Evolutionary conservation across 35 echinoderm and acorn worm species (phyloP).

Genomic region (Patiria miniata): DNA sequence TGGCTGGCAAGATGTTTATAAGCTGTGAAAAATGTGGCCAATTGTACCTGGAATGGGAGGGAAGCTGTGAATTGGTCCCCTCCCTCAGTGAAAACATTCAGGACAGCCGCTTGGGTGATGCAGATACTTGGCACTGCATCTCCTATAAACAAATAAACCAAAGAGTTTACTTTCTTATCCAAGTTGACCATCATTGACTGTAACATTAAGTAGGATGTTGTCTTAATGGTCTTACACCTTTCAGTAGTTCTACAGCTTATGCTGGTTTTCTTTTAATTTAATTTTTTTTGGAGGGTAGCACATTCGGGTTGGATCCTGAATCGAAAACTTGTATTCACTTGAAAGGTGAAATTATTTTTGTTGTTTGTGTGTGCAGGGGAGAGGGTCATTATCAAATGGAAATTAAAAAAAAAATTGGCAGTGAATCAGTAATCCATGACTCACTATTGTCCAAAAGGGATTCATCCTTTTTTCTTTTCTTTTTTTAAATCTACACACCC

Average conservation of each 20-base stretch:
- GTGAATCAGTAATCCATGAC: too few relatives aligned
- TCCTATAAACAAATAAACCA: not conserved
- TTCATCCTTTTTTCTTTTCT: too few relatives aligned
- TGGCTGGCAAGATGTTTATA: not conserved
- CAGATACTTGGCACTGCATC: constrained; percentile 40
- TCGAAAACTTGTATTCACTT: too few relatives aligned
- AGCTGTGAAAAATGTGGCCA: not conserved
- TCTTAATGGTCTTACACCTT: not conserved
- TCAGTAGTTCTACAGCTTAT: not conserved
- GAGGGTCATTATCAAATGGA: too few relatives aligned
- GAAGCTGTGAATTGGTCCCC: constrained; percentile 40
- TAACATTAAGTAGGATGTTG: not conserved
- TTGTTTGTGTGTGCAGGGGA: too few relatives aligned
- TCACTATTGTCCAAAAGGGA: too few relatives aligned
- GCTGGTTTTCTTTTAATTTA: not conserved
- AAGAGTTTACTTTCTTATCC: not conserved
- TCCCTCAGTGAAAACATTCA: not conserved
- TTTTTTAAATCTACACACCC: too few relatives aligned
- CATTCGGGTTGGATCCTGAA: too few relatives aligned
- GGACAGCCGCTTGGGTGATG: not conserved
- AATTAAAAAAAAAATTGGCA: too few relatives aligned
- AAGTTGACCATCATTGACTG: not conserved
- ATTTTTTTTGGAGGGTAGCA: not conserved
- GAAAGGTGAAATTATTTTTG: too few relatives aligned
- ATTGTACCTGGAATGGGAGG: constrained; percentile 26